Evolutionary conservation across 2,797 vertebrate genomes (phyloP).

Genomic region (Falco rusticolus): DNA sequence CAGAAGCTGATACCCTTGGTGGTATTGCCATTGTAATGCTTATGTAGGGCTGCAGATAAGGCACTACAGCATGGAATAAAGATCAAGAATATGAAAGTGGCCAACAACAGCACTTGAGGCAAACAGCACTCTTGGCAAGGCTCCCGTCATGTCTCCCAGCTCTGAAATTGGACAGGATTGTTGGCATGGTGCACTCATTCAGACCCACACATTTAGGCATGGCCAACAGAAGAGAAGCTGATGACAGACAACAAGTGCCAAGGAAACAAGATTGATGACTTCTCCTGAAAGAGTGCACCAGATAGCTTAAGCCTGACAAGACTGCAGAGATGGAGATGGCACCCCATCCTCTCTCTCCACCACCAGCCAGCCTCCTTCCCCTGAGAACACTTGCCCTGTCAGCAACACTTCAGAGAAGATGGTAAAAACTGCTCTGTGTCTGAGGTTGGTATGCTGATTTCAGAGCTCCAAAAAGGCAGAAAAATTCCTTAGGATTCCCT

Average conservation of each 20-base stretch:
- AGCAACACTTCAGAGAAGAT: background rate
- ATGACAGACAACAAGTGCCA: constrained; percentile 45
- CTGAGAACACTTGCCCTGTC: constrained; percentile 28
- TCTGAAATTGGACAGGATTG: constrained; percentile 33
- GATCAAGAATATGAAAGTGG: constrained; percentile 5
- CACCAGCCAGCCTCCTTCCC: constrained; percentile 28
- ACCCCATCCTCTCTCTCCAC: background rate
- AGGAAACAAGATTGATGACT: constrained; percentile 47
- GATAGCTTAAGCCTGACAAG: constrained; percentile 46
- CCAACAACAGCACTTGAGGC: background rate
- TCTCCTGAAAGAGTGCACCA: constrained; percentile 15
- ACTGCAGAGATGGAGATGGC: constrained; percentile 18
- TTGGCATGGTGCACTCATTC: constrained; percentile 9
- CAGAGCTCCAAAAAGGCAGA: background rate
- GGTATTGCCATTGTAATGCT: background rate
- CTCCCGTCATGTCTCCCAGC: constrained; percentile 13
- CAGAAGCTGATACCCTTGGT: background rate
- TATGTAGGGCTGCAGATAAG: background rate
- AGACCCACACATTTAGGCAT: constrained; percentile 19
- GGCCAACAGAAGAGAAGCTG: constrained; percentile 31
- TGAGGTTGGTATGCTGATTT: background rate
- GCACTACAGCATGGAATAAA: background rate
- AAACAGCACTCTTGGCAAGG: constrained; percentile 24
- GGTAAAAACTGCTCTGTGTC: background rate
- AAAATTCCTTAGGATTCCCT: background rate